Percentiles rank a stretch among this genome's conserved stretches.
phyloP scores from a whole-genome alignment of 2,888 invertebrate species.

The Diaperis boleti region DNA sequence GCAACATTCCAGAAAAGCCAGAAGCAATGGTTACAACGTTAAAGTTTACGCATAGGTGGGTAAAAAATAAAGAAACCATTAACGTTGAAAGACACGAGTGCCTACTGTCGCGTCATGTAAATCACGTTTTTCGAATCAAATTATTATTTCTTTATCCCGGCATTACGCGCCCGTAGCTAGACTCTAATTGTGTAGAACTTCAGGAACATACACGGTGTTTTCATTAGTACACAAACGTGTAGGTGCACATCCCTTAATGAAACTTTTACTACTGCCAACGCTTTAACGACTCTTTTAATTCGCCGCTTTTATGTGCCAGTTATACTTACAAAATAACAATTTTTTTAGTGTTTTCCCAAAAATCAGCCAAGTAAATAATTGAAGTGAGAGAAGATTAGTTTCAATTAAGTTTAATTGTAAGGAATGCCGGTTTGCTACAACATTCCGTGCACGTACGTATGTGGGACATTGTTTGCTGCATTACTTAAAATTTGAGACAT shows the following conservation, averaged over 20 bases:
- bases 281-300: constrained; percentile 15
- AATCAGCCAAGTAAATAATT: constrained; percentile 28
- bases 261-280: constrained; percentile 20
- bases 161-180: too few relatives aligned
- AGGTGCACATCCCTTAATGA: constrained; percentile 20
- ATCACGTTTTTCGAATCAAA: constrained; percentile 1
- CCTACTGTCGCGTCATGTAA: constrained; percentile 3
- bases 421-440: constrained; percentile 3
- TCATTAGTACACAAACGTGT: constrained; percentile 19
- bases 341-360: constrained; percentile 15
- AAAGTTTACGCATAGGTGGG: constrained; percentile 24
- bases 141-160: constrained; percentile 23
- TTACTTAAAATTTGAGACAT: constrained; percentile 33
- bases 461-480: constrained; percentile 32
- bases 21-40: constrained; percentile 28
- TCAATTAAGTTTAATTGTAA: constrained; percentile 30
- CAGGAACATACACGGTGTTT: constrained; percentile 20
- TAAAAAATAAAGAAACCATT: constrained; percentile 25
- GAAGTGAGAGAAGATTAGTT: constrained; percentile 13
- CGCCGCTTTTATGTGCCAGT: constrained; percentile 1
- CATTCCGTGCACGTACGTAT: constrained; percentile 35
- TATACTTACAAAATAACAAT: constrained; percentile 12
- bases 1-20: constrained; percentile 28
- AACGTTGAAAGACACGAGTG: constrained; percentile 10
- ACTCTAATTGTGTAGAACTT: constrained; percentile 17